phyloP scores from a whole-genome alignment of 2,113 vertebrate species.

The Pseudopipra pipra region DNA sequence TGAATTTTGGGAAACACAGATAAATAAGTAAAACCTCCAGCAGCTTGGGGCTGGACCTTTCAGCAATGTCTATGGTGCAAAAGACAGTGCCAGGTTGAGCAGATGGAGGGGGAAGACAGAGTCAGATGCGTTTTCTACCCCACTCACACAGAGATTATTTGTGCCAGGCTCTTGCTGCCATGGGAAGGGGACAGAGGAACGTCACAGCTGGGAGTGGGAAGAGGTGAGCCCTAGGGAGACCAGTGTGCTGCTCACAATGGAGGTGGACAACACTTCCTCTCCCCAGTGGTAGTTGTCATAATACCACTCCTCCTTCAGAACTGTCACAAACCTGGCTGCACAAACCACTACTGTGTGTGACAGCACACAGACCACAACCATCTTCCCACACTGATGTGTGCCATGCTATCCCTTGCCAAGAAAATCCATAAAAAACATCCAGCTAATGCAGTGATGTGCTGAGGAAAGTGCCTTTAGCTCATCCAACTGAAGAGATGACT shows the following conservation, averaged over 20 bases:
- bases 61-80: background rate
- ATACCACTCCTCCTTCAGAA: background rate
- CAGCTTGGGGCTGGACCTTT: background rate
- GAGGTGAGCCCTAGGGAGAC: background rate
- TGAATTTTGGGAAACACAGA: background rate
- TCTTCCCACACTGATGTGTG: background rate
- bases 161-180: background rate
- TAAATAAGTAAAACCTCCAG: background rate
- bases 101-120: fast-evolving
- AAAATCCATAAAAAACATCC: background rate
- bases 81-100: background rate
- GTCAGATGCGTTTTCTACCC: background rate
- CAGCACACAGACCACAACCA: fast-evolving
- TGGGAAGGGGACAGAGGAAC: background rate
- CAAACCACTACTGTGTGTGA: background rate
- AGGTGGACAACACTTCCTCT: background rate
- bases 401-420: background rate
- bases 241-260: background rate
- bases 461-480: background rate
- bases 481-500: background rate
- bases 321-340: background rate
- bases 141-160: background rate
- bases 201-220: background rate
- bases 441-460: background rate
- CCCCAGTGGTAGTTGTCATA: fast-evolving